Base-by-base conservation (phyloP, 2,888 invertebrate genomes). In the Venusia cambrica region DNA sequence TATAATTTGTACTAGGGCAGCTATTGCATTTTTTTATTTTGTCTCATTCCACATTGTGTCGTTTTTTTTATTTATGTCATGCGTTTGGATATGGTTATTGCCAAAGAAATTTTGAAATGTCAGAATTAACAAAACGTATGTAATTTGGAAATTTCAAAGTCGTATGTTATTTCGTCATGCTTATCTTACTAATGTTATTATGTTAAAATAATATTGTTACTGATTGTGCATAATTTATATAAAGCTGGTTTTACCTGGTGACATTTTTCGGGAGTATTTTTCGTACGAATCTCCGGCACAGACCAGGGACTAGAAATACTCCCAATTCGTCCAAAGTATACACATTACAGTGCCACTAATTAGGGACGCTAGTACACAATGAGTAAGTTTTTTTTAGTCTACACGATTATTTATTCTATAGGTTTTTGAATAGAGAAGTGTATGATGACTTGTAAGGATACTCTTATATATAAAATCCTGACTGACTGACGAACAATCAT, bases 211-310 rank as follows among this genome's bases (percentile, higher is more conserved):
- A 62, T 73, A 67, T 68, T 69, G 64, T 77, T 77, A 73, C 73
- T 72, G 69, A 71, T 71, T 73, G 73, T 75, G 81, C 83, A 81
- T 81, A 81, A 81, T 77, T 74, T 64, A 63, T 70, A 59, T 64
- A 63, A 58, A 67, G 61, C 69, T 68, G 66, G 68, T 73, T 70
- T 70, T 70, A 62, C 62, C 55, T 45, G 45, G 40, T 53, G 74
- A 73, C 76, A 75, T 67, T 66, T 71, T 62, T 53, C 37, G 73
- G 73, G 76, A 79, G 81, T 79, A 81, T 79, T 81, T 81, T 74
- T 77, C 57, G 53, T 51, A 46, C 53, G 43, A 46, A 45, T 49
- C 50, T 47, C 51, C 30, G 41, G 51, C 56, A 46, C 42, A 40
- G 54, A 57, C 55, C 53, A n/a, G n/a, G n/a, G 59, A 60, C 61